Conservation (phyloP, 2,888 invertebrate species). For the Euclidia mi region DNA sequence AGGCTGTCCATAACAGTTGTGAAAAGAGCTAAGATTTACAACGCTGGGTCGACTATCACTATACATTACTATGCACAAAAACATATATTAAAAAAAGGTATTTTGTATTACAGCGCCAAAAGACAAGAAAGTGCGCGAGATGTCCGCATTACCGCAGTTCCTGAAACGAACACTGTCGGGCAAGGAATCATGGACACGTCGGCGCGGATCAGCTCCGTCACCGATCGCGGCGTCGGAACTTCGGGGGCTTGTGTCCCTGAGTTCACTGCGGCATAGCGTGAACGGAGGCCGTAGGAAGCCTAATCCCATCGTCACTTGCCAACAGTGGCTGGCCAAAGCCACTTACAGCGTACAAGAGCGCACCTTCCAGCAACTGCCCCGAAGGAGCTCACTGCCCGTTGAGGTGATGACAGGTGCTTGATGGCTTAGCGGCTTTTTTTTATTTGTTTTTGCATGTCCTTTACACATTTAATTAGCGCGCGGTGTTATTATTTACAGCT, state of each 20-base stretch:
- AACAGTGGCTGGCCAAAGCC: constrained; percentile 73
- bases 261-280: constrained; percentile 63
- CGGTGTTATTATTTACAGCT: constrained; percentile 1
- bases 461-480: constrained; percentile 28
- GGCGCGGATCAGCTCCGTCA: constrained; percentile 80
- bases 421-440: constrained; percentile 62
- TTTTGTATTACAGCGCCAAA: constrained; percentile 60
- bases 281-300: constrained; percentile 70
- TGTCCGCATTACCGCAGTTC: constrained; percentile 66
- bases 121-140: constrained; percentile 72
- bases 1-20: too few species aligned
- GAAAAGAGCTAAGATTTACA: too few species aligned
- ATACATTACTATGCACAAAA: too few species aligned
- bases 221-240: constrained; percentile 69
- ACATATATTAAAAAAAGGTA: not conserved
- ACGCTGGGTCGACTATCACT: too few species aligned
- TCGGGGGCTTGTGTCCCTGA: constrained; percentile 59
- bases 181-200: constrained; percentile 67
- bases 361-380: constrained; percentile 58
- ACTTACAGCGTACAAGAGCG: constrained; percentile 62
- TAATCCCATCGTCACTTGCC: constrained; percentile 64
- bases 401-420: constrained; percentile 85
- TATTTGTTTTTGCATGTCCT: constrained; percentile 51
- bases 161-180: constrained; percentile 69
- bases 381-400: constrained; percentile 81